Conservation (phyloP, 2,113 vertebrate species). For the Phasianus colchicus region DNA sequence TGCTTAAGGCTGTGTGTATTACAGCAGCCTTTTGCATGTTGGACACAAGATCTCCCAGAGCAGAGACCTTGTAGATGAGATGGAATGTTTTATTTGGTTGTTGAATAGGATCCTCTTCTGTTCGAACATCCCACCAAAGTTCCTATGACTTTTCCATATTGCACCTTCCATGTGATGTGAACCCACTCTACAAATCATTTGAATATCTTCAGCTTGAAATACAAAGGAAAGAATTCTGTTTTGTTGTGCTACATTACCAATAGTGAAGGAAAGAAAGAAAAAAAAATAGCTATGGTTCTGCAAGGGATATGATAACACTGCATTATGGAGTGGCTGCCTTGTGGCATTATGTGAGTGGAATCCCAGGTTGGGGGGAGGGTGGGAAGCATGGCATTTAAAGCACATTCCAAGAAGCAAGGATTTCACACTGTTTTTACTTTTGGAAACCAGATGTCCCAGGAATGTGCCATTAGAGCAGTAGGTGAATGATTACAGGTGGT, state of each 20-base stretch:
- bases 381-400: neutral
- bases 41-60: neutral
- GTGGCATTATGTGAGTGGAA: neutral
- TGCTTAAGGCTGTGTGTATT: neutral
- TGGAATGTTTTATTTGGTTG: rapidly evolving
- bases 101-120: neutral
- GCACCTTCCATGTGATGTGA: neutral
- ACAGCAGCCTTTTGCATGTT: neutral
- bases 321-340: neutral
- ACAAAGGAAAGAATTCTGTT: neutral
- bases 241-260: neutral
- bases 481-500: neutral
- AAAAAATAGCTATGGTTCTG: neutral
- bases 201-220: neutral
- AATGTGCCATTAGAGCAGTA: neutral
- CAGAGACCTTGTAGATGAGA: neutral
- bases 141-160: neutral
- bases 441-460: neutral
- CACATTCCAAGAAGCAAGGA: neutral
- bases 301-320: neutral
- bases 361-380: no score
- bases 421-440: neutral
- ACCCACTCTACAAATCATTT: neutral
- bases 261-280: neutral
- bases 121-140: neutral